Evolutionary conservation across 2,888 invertebrate genomes (phyloP).

Genomic region (Beris morrisii): DNA sequence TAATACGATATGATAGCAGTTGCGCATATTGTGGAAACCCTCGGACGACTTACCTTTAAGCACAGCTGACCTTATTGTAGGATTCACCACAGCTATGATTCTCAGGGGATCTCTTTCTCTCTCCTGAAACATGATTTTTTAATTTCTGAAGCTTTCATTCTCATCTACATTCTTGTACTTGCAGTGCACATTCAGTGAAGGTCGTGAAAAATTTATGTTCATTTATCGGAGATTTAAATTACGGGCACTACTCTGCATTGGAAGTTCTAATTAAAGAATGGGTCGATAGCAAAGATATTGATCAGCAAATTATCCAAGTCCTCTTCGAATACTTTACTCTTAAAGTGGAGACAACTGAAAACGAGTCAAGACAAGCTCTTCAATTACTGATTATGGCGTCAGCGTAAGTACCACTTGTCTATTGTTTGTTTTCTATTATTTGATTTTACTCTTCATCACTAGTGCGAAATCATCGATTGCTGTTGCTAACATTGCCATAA

Average conservation of each 20-base stretch:
- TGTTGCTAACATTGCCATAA: conserved; percentile 70
- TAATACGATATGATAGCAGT: no score
- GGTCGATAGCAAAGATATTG: conserved; percentile 61
- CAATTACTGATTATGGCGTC: conserved; percentile 79
- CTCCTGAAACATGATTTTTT: no score
- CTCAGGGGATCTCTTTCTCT: no score
- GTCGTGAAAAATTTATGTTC: conserved; percentile 64
- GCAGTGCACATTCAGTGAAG: conserved; percentile 58
- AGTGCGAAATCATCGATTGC: conserved; percentile 64
- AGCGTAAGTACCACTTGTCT: conserved; percentile 48
- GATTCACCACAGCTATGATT: no score
- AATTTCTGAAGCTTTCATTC: no score
- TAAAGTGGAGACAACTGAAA: conserved; percentile 68
- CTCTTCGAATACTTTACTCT: conserved; percentile 84
- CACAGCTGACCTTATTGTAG: no score
- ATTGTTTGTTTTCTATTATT: neutral
- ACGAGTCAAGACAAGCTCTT: conserved; percentile 74
- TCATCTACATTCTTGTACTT: conserved; percentile 33
- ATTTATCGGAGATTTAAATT: conserved; percentile 60
- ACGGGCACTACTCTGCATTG: conserved; percentile 64
- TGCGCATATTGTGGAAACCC: no score
- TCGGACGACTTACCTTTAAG: no score
- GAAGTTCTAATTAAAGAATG: conserved; percentile 66
- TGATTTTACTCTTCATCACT: conserved; percentile 39
- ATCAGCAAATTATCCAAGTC: conserved; percentile 64